Percentiles rank a stretch among this genome's conserved stretches.
phyloP scores from a whole-genome alignment of 1,140 invertebrate genomes.

The Conus betulinus region DNA sequence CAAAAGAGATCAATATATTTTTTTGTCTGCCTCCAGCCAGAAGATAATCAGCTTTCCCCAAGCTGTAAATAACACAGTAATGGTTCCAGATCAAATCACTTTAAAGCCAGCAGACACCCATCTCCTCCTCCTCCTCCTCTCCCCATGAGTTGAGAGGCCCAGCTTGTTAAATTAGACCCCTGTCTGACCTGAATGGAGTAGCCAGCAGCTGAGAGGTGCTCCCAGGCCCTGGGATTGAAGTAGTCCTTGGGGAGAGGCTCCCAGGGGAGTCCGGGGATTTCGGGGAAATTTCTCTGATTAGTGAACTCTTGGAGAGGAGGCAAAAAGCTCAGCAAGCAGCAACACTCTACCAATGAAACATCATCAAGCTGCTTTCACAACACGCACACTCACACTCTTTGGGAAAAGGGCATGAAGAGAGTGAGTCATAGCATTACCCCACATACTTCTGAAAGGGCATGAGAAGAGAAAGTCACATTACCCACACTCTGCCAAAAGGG shows the following conservation, averaged over 20 bases:
- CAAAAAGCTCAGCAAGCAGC: not conserved
- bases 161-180: conserved; percentile 20
- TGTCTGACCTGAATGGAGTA: conserved; percentile 10
- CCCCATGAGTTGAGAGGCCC: not conserved
- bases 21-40: too few relatives aligned
- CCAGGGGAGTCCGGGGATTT: conserved; percentile 7
- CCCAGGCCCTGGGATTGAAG: not conserved
- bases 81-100: too few relatives aligned
- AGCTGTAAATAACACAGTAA: too few relatives aligned
- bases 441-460: too few relatives aligned
- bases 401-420: not conserved
- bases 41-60: too few relatives aligned
- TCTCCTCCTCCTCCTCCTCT: not conserved
- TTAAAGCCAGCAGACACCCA: not conserved
- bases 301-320: conserved; percentile 2
- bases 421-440: too few relatives aligned
- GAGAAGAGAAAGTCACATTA: too few relatives aligned
- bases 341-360: conserved; percentile 26
- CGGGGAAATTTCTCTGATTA: conserved; percentile 16
- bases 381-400: not conserved
- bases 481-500: too few relatives aligned
- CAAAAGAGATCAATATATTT: too few relatives aligned
- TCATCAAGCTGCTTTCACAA: conserved; percentile 18
- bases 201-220: not conserved
- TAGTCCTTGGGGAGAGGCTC: not conserved